A percentile compares a stretch with the other conserved stretches of the same genome.
phyloP scores from a whole-genome alignment of 2,113 vertebrate species.

The Pandion haliaetus region DNA sequence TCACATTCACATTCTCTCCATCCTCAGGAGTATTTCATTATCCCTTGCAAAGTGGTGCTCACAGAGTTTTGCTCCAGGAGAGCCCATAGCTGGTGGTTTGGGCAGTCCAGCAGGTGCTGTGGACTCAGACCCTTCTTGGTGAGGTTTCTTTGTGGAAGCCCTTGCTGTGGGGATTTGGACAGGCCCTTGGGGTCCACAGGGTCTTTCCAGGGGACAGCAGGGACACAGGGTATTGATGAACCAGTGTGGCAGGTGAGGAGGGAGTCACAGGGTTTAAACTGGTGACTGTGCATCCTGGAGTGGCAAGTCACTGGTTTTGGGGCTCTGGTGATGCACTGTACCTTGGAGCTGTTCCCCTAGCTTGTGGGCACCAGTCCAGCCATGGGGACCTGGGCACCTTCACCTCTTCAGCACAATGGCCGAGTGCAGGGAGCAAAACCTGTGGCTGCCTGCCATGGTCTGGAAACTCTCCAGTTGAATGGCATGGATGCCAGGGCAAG shows the following conservation, averaged over 20 bases:
- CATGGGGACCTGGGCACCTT: not conserved
- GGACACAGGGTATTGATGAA: not conserved
- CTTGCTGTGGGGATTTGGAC: not conserved
- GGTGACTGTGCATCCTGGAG: not conserved
- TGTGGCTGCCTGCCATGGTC: rapidly evolving
- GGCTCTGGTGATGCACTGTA: not conserved
- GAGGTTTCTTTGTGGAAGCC: not conserved
- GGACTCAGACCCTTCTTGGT: not conserved
- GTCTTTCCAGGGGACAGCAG: not conserved
- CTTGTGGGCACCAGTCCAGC: rapidly evolving
- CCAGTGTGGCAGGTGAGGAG: not conserved
- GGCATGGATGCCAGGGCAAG: not conserved
- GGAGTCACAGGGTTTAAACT: not conserved
- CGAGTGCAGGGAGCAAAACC: rapidly evolving
- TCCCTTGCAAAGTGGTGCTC: not conserved
- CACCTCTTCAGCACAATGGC: not conserved
- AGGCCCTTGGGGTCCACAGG: not conserved
- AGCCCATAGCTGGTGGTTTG: not conserved
- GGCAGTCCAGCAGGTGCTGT: not conserved
- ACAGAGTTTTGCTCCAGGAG: not conserved
- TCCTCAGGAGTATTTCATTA: not conserved
- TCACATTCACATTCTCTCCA: not conserved
- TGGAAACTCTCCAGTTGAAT: not conserved
- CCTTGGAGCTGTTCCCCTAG: not conserved
- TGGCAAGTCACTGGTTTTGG: not conserved